Evolutionary conservation across 1,140 invertebrate genomes (phyloP), one percentile per base, ranked within the genome.

Genomic region (Camponotus vicinus): DNA sequence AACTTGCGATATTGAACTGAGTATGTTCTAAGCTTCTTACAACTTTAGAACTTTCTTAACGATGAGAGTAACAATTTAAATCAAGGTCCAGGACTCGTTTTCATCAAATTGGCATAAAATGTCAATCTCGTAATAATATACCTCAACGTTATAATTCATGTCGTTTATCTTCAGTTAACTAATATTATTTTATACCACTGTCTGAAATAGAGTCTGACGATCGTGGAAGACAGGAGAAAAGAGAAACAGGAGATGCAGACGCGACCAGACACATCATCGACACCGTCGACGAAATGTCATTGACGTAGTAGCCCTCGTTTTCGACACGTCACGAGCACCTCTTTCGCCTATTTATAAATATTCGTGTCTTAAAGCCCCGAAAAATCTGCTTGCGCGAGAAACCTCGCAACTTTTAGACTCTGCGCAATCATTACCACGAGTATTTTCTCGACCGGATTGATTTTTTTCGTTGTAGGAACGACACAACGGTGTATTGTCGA

Each of bases 301-400:
- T 80, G 64, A 70, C 45, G 63, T n/a, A 79, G 45, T 55, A 42
- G 45, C 5, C 52, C 45, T 79, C 64, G 63, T 69, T 80, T 57
- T 69, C 45, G 75, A 49, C 42, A 40, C 77, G 64, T 80, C 77
- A 67, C 42, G 32, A 79, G 18, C 18, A 2, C 27, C 32, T 40
- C 49, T 80, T 69, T 52, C 77, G 45, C 55, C 37, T 80, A 34
- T 80, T 80, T 80, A 80, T 80, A 69, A 69, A 69, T 80, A 49
- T 52, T 40, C 42, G 27, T 0, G 21, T 32, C 45, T 32, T 42
- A 79, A 52, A 79, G 8, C n/a, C 21, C n/a, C 32, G 63, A 80
- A 69, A 61, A 79, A 40, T 55, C 18, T 32, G n/a, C 6, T 3
- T 37, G 40, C 40, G 21, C 27, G 21, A n/a, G 40, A 63, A 77